Base-by-base conservation (phyloP, 2,888 invertebrate genomes). In the Hylaea fasciaria region DNA sequence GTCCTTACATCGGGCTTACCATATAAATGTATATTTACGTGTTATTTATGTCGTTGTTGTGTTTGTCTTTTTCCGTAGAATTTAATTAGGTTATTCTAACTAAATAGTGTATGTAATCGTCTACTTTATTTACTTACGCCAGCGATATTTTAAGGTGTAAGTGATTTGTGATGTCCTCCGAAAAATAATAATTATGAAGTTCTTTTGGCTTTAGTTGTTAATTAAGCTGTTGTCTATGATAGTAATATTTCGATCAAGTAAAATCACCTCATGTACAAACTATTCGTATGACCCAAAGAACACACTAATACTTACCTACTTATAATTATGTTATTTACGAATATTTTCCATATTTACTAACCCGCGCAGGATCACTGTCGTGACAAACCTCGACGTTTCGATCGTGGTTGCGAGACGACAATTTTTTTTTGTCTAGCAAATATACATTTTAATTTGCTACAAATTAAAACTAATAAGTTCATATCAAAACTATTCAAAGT, bases 11-110 rank as follows among this genome's bases (percentile, higher is more conserved):
- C 40, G 14, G 40, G n/a, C 14, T 8, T 40, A 14, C 32, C 11
- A 46, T 11, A 13, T 8, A 29, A 14, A 14, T 46, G 8, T 44
- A 28, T 44, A 40, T n/a, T 37, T 37, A 41, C 22, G 29, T 54
- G 49, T 47, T 58, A 35, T 28, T 22, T 13, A 28, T 56, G 8
- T 55, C 37, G 41, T 59, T 64, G 59, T 62, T 63, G 43, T 65
- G 49, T 51, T 60, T 61, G 62, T 58, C 43, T 48, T 29, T 43
- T 55, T 48, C 0, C n/a, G 51, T 58, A 40, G 54, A 61, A 32
- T 58, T 51, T 58, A 57, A 52, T 46, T 59, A 59, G 54, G 49
- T 32, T 48, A 39, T 37, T 47, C 32, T 48, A 54, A 39, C 32
- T 47, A 55, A 13, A 35, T 35, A 35, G 35, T 35, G 2, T 35